Base-by-base conservation (phyloP, 2,888 invertebrate species). In the Camptogramma bilineatum region DNA sequence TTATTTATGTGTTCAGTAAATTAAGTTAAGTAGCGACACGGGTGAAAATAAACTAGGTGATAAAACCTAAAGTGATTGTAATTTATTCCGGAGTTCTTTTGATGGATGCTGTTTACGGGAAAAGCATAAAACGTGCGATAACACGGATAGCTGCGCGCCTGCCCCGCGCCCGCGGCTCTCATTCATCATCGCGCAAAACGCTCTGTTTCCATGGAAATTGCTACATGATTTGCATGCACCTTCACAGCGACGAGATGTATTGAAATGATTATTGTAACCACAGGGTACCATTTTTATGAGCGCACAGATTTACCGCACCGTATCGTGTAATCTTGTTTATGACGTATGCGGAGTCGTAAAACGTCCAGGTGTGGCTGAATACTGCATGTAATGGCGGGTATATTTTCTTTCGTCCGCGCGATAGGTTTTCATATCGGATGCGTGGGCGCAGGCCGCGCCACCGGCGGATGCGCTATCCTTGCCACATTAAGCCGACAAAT, bases 401-500 rank as follows among this genome's bases (percentile, higher is more conserved):
- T 70, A 67, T 64, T 65, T 71, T 62, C 34, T 39, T 47, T 48
- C 24, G 56, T 64, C 34, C 34, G 50, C 13, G 48, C 48, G 59
- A 57, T 51, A 52, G 63, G 60, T 69, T 67, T 66, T 18, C 54
- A 52, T 51, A 52, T 55, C 19, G 46, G 39, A 18, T 51, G 68
- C 48, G 64, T 58, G 72, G 75, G 71, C 17, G 48, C 39, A 16
- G 21, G 86, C 83, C 84, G 67, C 54, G 55, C 42, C 54, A 53
- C 42, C 28, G 80, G 80, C 87, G 90, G 89, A 90, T 85, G 86
- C 81, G 75, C 82, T 80, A 72, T 75, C 76, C 78, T 79, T 79
- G 78, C 75, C 79, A 79, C 82, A 85, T 86, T 84, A 86, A 86
- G 82, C 82, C 80, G 83, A 82, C 87, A 88, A 86, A 86, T 84